A percentile compares a stretch with the other conserved stretches of the same genome.
Evolutionary conservation across 2,888 invertebrate genomes (phyloP).

Genomic region (Achlya flavicornis): DNA sequence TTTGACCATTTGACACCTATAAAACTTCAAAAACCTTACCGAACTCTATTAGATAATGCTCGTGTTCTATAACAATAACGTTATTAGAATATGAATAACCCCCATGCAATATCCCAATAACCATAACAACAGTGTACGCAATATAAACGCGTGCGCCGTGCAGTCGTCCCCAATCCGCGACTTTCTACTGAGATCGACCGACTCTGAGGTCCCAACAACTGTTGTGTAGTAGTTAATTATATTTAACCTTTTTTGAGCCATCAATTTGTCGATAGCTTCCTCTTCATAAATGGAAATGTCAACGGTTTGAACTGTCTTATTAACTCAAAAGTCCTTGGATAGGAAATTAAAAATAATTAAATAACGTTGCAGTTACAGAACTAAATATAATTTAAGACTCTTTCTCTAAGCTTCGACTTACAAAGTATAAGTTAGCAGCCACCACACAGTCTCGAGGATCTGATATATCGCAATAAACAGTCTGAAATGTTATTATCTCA

Average conservation of each 20-base stretch:
- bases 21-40: not conserved
- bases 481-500: too few relatives aligned
- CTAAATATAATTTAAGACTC: too few relatives aligned
- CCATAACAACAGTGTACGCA: constrained; percentile 18
- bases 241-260: constrained; percentile 5
- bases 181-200: constrained; percentile 20
- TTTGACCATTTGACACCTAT: too few relatives aligned
- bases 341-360: too few relatives aligned
- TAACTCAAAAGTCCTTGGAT: not conserved
- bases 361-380: too few relatives aligned
- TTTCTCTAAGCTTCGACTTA: too few relatives aligned
- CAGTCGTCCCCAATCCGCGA: constrained; percentile 15
- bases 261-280: not conserved
- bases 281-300: not conserved
- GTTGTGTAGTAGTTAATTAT: constrained; percentile 13
- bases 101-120: constrained; percentile 13
- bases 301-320: not conserved
- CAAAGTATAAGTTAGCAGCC: too few relatives aligned
- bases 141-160: not conserved
- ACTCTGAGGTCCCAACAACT: constrained; percentile 2
- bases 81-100: not conserved
- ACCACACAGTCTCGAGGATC: too few relatives aligned
- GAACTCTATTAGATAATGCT: not conserved
- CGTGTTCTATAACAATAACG: not conserved
- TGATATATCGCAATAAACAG: too few relatives aligned